Conservation (phyloP, 2,797 vertebrate genomes). For the Anableps anableps region DNA sequence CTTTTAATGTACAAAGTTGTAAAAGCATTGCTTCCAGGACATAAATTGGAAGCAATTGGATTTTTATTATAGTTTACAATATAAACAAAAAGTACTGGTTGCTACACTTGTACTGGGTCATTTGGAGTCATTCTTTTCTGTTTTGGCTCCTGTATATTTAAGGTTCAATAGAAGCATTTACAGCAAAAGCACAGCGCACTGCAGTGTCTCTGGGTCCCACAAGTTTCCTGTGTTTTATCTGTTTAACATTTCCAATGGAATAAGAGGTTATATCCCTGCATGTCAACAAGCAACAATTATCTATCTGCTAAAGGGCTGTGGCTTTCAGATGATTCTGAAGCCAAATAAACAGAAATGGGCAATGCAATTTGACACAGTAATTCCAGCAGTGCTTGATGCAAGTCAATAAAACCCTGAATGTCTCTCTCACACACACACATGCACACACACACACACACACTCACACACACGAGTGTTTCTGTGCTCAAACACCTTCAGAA, state of each 20-base stretch:
- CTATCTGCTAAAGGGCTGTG: not conserved
- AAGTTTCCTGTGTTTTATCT: not conserved
- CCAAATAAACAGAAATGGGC: conserved; percentile 8
- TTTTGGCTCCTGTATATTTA: conserved; percentile 47
- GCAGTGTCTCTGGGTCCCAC: conserved; percentile 15
- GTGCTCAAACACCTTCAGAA: conserved; percentile 32
- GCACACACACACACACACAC: not conserved
- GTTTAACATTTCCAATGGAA: conserved; percentile 1
- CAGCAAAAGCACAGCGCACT: conserved; percentile 53
- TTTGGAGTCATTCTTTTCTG: conserved; percentile 68
- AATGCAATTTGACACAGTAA: conserved; percentile 20
- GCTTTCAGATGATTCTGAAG: not conserved
- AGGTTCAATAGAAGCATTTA: conserved; percentile 67
- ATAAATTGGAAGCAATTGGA: conserved; percentile 79
- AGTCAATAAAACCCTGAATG: conserved; percentile 53
- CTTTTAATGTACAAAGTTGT: conserved; percentile 69
- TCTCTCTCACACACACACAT: conserved; percentile 11
- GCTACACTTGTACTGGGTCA: conserved; percentile 95
- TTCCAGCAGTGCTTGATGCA: conserved; percentile 34
- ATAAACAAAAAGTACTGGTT: conserved; percentile 80
- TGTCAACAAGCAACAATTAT: not conserved
- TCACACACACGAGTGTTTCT: conserved; percentile 16
- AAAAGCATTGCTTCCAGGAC: conserved; percentile 82
- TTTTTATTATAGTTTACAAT: conserved; percentile 88
- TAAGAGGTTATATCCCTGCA: not conserved